Conservation (phyloP, 2,888 invertebrate genomes). For the Drosophila affinis region DNA sequence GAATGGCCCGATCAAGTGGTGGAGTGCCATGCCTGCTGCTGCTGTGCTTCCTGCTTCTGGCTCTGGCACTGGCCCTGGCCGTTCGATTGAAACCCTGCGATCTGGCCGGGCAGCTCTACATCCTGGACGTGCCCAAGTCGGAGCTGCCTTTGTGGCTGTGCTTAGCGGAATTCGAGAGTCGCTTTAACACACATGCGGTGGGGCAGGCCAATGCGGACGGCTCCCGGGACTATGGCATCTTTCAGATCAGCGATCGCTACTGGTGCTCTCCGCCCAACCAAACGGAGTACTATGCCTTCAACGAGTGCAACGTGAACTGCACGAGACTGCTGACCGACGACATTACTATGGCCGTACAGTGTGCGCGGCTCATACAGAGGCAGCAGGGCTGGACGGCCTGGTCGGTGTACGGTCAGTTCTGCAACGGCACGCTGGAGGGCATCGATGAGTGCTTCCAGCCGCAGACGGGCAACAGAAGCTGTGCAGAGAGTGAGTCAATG, state of each 20-base stretch:
- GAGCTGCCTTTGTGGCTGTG: slow-evolving; percentile 80
- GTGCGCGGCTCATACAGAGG: slow-evolving; percentile 76
- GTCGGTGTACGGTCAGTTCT: slow-evolving; percentile 79
- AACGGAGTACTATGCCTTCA: slow-evolving; percentile 67
- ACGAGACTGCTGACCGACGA: slow-evolving; percentile 78
- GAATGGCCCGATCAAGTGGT: slow-evolving; percentile 33
- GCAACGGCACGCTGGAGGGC: slow-evolving; percentile 69
- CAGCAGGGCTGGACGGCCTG: slow-evolving; percentile 83
- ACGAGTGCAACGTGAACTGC: slow-evolving; percentile 81
- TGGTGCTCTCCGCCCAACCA: slow-evolving; percentile 80
- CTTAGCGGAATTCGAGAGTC: slow-evolving; percentile 80
- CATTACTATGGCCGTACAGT: slow-evolving; percentile 77
- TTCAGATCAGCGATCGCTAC: slow-evolving; percentile 83
- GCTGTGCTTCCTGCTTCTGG: slow-evolving; percentile 16
- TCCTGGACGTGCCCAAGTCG: slow-evolving; percentile 80
- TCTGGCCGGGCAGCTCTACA: slow-evolving; percentile 76
- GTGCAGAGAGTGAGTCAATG: not conserved
- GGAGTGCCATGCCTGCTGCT: slow-evolving; percentile 34
- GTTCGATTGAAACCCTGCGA: slow-evolving; percentile 76
- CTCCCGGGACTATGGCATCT: slow-evolving; percentile 83
- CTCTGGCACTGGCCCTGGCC: slow-evolving; percentile 32
- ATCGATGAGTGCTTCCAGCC: slow-evolving; percentile 63
- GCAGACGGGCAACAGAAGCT: slow-evolving; percentile 17
- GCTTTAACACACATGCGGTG: slow-evolving; percentile 84
- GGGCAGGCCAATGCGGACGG: slow-evolving; percentile 85